Base-by-base conservation (phyloP, 1,140 invertebrate genomes). In the Diprion similis region DNA sequence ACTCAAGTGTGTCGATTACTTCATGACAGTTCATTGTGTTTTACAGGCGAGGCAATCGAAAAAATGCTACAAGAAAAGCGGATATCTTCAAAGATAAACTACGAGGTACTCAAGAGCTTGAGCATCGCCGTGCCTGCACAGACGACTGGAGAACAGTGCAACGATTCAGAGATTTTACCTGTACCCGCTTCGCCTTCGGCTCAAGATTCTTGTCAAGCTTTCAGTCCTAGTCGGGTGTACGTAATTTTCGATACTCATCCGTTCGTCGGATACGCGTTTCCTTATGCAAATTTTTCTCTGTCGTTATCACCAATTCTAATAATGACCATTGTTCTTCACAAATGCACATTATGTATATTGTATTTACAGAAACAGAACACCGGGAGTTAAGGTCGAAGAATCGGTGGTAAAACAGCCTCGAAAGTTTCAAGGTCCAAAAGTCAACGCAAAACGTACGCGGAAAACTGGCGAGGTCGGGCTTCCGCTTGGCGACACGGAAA, bases 1-100 rank as follows among this genome's bases (percentile, higher is more conserved):
- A 64, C 17, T 17, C 59, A 6, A 3, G 4, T 64, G 1, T 15
- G 13, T 15, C 59, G 8, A 64, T 64, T 64, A 64, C 13, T 64
- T 64, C 17, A 18, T 64, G 13, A 1, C 2, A 6, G 1, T 15
- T 3, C 1, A 64, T 1, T 64, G 13, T 64, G 3, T 17, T 46
- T 69, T 72, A 71, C 73, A 87, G 94, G 93, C 2, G 97, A 98
- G 89, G 97, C 97, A 0, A 97, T 98, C 46, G 95, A 97, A 82
- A 98, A 97, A 85, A 97, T 99, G 92, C 85, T 99, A 9, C 94
- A 96, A 78, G 97, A 98, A 80, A 98, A 98, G 85, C 96, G 96
- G 83, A 94, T 99, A 73, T 99, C 97, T 0, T 93, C 92, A 8
- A 99, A 99, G 91, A 98, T 99, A 47, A 98, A 99, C 87, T 99